These are phyloP conservation scores for Ambastaia sidthimunki DNA, from an alignment of 2,797 vertebrate genomes.

Conservation along the genomic window DNA sequence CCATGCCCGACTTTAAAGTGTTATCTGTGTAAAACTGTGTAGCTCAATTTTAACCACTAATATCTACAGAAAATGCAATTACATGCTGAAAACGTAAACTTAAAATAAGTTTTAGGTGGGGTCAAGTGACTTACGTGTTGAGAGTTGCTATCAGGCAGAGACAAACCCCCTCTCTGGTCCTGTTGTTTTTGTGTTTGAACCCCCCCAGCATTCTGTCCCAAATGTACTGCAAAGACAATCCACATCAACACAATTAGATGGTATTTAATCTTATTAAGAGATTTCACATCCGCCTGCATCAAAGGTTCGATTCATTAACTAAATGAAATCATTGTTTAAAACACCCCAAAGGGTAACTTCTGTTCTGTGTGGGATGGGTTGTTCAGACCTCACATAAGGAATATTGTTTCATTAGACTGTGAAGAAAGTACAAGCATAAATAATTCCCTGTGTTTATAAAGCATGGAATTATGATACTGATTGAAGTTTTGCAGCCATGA, in stretches of 20 bases:
- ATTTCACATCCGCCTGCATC: background rate
- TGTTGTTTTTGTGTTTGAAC: constrained; percentile 99
- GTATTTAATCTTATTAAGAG: constrained; percentile 33
- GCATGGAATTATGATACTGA: background rate
- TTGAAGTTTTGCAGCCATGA: background rate
- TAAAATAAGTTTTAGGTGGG: too few species aligned
- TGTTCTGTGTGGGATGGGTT: background rate
- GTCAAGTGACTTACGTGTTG: constrained; percentile 80
- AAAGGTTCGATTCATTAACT: constrained; percentile 22
- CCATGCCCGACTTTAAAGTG: constrained; percentile 16
- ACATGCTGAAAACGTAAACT: background rate
- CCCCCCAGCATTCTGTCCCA: constrained; percentile 98
- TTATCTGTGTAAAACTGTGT: background rate
- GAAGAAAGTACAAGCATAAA: background rate
- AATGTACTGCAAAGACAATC: constrained; percentile 81
- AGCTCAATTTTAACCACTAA: background rate
- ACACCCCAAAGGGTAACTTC: background rate
- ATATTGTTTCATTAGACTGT: background rate
- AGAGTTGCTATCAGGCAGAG: constrained; percentile 95
- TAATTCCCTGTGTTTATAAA: background rate
- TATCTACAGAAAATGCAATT: background rate
- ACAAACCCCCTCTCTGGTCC: constrained; percentile 96
- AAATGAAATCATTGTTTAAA: constrained; percentile 14
- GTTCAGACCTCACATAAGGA: background rate
- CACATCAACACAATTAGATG: constrained; percentile 20